Evolutionary conservation across 2,797 vertebrate species (phyloP), one percentile per base, ranked within the genome.

Genomic region (Balearica regulorum): DNA sequence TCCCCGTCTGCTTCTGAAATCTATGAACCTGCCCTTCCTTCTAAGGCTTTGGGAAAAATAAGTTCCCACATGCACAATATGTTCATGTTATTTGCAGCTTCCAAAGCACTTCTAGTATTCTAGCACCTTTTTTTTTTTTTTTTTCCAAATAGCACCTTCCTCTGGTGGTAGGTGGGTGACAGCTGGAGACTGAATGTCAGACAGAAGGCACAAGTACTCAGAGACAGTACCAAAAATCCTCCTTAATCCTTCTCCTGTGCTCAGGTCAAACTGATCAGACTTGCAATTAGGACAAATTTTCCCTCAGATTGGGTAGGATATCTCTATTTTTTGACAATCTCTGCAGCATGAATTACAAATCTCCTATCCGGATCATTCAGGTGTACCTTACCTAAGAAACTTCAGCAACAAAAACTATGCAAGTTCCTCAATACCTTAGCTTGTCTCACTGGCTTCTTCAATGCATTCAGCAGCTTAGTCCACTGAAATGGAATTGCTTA

Each of bases 111-210:
- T 87, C 64, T 37, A 87, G 83, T 70, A 79, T 95, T 89, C 60
- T 77, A 85, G 60, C 60, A 76, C 78, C 2, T 37, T 7, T 29
- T 20, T 35, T 37, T 51, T 46, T 65, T 61, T 66, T 41, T 22
- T 16, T n/a, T n/a, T n/a, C n/a, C n/a, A 39, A 41, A 62, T 62
- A 93, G 41, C 79, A 95, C 55, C 60, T 92, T 94, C 65, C 29
- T 83, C 57, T 80, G 48, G 61, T 86, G 41, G 35, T 66, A 77
- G 64, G 62, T 43, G 80, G 83, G 55, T 70, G 89, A 90, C 92
- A 96, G 84, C 79, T 89, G 78, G 43, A 95, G 48, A 60, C 35
- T 76, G 87, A 90, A 94, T 57, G 72, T 81, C 92, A 95, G 68
- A 81, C 55, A 91, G 71, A 75, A 82, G 37, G 71, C 61, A 76